These are phyloP conservation scores for Tautogolabrus adspersus DNA, from an alignment of 2,113 vertebrate genomes.

Conservation along the genomic window DNA sequence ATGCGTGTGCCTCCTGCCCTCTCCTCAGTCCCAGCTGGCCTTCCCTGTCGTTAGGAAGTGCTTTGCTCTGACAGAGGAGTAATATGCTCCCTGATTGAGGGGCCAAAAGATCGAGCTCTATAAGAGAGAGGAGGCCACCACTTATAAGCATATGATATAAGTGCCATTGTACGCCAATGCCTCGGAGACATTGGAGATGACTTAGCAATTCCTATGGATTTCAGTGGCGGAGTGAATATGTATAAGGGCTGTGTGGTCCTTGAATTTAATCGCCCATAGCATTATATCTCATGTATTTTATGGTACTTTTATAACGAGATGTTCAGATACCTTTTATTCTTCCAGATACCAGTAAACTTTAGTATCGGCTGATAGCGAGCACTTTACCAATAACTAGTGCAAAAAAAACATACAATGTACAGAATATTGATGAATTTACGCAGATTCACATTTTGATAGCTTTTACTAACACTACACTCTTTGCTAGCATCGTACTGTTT, in stretches of 20 bases:
- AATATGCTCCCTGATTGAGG: slow-evolving; percentile 99
- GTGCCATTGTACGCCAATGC: slow-evolving; percentile 80
- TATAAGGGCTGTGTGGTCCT: slow-evolving; percentile 70
- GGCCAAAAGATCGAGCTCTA: slow-evolving; percentile 93
- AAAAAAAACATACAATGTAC: too few relatives aligned
- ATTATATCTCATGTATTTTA: slow-evolving; percentile 68
- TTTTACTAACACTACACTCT: too few relatives aligned
- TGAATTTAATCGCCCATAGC: slow-evolving; percentile 81
- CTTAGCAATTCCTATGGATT: slow-evolving; percentile 81
- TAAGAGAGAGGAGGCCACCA: slow-evolving; percentile 84
- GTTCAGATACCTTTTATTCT: neutral
- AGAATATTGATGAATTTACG: too few relatives aligned
- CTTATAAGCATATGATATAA: slow-evolving; percentile 92
- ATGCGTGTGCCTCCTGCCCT: slow-evolving; percentile 98
- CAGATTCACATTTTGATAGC: too few relatives aligned
- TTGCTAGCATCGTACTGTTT: too few relatives aligned
- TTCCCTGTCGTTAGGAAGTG: slow-evolving; percentile 95
- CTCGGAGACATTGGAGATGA: slow-evolving; percentile 78
- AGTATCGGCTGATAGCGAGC: too few relatives aligned
- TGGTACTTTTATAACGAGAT: slow-evolving; percentile 18
- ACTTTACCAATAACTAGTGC: too few relatives aligned
- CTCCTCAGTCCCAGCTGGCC: slow-evolving; percentile 98
- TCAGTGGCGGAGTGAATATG: slow-evolving; percentile 76
- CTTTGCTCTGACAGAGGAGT: slow-evolving; percentile 99
- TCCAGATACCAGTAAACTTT: too few relatives aligned